Base-by-base conservation (phyloP, 2,888 invertebrate genomes). In the Tridacna crocea region DNA sequence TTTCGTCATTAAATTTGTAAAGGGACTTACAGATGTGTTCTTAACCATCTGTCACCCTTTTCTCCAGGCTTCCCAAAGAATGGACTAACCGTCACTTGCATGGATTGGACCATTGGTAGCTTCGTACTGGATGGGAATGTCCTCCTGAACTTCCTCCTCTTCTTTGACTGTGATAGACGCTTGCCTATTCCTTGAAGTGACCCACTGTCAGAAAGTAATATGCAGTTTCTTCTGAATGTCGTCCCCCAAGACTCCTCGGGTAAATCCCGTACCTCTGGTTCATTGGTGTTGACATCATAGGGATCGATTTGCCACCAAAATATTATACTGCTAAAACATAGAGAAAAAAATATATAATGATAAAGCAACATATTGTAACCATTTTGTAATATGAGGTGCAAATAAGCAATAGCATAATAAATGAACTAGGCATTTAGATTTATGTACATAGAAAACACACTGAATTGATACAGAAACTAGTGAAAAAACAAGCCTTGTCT, bases 231-330 rank as follows among this genome's bases (percentile, higher is more conserved):
- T 63, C 51, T 72, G 48, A 17, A 51, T 24, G 10, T 22, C 51
- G 72, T 48, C 48, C 55, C 13, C 48, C 72, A 51, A 51, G 72
- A 22, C 72, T 72, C 72, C 72, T 51, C n/a, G 19, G 72, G 70
- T 51, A 72, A 10, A 51, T 8, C 17, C 51, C 58, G 72, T 58
- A 51, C 11, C n/a, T 19, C 2, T 0, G 0, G 48, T 72, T 72
- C 8, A 58, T 15, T 19, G 72, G 72, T 58, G 72, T 51, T 58
- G 72, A 72, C 72, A 72, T 72, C n/a, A n/a, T n/a, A n/a, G n/a
- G 24, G 48, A 24, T 12, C 17, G 13, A 11, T 72, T 51, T 58
- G 55, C 72, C 72, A 72, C 72, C 72, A n/a, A 72, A 27, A 11
- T 72, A 24, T 72, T 72, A 72, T 72, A 55, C 72, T 70, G 68